Percentiles rank a stretch among this genome's conserved stretches.
Conservation (phyloP, 2,888 invertebrate genomes). For the Drosophila neoperkinsi region DNA sequence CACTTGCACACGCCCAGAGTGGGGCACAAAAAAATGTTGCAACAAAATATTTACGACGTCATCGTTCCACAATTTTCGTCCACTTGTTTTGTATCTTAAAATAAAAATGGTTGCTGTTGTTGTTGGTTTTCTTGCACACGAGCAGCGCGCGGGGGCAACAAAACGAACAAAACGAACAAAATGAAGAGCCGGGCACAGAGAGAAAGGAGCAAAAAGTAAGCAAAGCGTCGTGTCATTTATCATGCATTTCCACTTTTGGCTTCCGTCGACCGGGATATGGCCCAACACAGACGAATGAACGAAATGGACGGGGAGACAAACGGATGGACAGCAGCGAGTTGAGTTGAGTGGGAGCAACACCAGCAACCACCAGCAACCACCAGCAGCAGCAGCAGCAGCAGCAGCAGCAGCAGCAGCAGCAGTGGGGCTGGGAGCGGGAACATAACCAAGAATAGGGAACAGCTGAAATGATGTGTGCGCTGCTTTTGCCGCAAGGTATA, state of each 20-base stretch:
- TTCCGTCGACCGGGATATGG: conserved; percentile 73
- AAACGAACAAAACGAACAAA: conserved; percentile 7
- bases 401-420: background rate
- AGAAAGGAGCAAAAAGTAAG: conserved; percentile 33
- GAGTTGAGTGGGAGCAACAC: conserved; percentile 16
- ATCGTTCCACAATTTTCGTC: conserved; percentile 78
- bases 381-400: background rate
- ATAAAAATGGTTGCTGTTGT: conserved; percentile 52
- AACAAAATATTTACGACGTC: conserved; percentile 80
- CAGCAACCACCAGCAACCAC: background rate
- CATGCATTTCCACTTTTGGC: conserved; percentile 82
- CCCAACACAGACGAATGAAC: conserved; percentile 66
- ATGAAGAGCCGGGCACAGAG: conserved; percentile 2
- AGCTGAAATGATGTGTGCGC: conserved; percentile 53
- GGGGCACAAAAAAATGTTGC: conserved; percentile 59
- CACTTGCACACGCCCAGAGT: conserved; percentile 2
- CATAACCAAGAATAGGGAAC: conserved; percentile 9
- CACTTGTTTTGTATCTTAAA: conserved; percentile 57
- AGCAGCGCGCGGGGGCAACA: conserved; percentile 14
- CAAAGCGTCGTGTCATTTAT: conserved; percentile 77
- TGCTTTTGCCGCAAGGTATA: conserved; percentile 46
- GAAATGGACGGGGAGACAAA: conserved; percentile 44
- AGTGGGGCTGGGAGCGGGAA: background rate
- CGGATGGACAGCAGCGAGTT: conserved; percentile 28
- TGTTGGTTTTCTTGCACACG: conserved; percentile 17